Evolutionary conservation across 2,888 invertebrate species (phyloP).

Genomic region (Nephrotoma flavescens): DNA sequence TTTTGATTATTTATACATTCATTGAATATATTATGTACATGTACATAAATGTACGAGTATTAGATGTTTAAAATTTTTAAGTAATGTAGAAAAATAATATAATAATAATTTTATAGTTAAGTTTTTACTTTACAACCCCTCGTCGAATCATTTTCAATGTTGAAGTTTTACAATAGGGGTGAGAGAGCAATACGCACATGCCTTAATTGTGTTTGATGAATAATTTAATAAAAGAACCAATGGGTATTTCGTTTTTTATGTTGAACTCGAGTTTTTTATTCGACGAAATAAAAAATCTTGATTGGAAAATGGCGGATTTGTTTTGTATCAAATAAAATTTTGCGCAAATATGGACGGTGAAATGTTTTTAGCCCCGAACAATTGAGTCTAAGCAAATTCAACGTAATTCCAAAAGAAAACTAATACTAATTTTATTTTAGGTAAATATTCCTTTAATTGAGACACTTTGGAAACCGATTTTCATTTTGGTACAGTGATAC

Average conservation of each 20-base stretch:
- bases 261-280: background rate
- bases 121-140: background rate
- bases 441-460: too few relatives aligned
- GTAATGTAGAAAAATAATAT: background rate
- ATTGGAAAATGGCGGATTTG: background rate
- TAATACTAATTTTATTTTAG: too few relatives aligned
- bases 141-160: background rate
- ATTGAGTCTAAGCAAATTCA: too few relatives aligned
- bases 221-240: background rate
- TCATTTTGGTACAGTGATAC: too few relatives aligned
- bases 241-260: background rate
- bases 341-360: background rate
- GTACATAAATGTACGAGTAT: background rate
- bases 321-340: background rate
- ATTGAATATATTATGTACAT: background rate
- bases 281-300: background rate
- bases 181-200: background rate
- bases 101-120: background rate
- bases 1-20: background rate
- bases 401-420: too few relatives aligned
- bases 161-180: background rate
- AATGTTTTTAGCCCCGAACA: too few relatives aligned
- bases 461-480: too few relatives aligned
- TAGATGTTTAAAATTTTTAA: too few relatives aligned
- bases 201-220: background rate